Percentiles rank a stretch among this genome's conserved stretches.
phyloP scores from a whole-genome alignment of 1,140 invertebrate genomes.

The Anastrepha obliqua region DNA sequence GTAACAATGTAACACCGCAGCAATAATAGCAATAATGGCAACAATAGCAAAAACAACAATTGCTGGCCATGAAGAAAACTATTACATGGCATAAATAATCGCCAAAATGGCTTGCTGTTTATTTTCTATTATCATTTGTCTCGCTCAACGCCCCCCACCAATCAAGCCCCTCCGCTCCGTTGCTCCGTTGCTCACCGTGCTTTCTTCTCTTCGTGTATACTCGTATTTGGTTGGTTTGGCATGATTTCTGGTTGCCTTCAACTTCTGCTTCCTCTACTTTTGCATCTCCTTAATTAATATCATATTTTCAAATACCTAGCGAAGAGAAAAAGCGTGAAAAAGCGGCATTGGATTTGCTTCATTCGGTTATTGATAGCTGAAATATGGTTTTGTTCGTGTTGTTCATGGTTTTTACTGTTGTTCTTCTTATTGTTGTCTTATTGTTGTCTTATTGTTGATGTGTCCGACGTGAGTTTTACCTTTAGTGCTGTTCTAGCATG shows the following conservation, averaged over 20 bases:
- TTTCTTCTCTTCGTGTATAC: not conserved
- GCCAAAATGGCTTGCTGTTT: slow-evolving; percentile 30
- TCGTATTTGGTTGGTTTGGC: not conserved
- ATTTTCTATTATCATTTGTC: slow-evolving; percentile 48
- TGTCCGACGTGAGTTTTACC: not conserved
- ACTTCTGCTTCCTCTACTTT: not conserved
- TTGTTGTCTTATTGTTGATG: not conserved
- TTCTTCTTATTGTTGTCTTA: not conserved
- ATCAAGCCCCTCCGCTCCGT: not conserved
- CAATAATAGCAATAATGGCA: not conserved
- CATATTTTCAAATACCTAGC: not conserved
- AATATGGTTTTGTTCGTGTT: not conserved
- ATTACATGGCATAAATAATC: slow-evolving; percentile 39
- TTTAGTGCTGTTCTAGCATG: not conserved
- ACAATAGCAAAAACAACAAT: not conserved
- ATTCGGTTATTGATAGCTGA: not conserved
- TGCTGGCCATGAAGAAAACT: not conserved
- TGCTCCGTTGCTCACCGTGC: not conserved
- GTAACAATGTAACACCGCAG: not conserved
- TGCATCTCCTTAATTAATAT: slow-evolving; percentile 31
- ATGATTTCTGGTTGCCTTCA: not conserved
- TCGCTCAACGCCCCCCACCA: not conserved
- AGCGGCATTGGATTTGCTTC: not conserved
- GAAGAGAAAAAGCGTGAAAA: not conserved
- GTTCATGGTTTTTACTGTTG: not conserved